phyloP scores from a whole-genome alignment of 2,113 vertebrate species.

The Periophthalmodon schlosseri region DNA sequence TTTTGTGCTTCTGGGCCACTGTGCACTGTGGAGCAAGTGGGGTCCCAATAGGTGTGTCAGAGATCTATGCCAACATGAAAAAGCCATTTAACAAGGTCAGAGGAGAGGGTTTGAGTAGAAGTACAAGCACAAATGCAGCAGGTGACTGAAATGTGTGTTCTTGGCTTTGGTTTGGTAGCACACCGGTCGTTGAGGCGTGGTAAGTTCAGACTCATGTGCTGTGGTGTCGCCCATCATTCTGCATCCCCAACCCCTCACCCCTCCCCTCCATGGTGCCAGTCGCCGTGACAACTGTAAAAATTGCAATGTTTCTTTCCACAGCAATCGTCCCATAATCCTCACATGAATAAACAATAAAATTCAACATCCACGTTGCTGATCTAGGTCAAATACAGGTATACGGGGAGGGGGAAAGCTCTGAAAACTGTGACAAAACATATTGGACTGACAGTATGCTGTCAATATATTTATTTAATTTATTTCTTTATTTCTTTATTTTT shows the following conservation, averaged over 20 bases:
- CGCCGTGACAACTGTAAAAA: background rate
- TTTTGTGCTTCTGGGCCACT: background rate
- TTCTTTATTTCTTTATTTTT: too few relatives aligned
- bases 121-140: background rate
- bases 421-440: too few relatives aligned
- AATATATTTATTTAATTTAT: too few relatives aligned
- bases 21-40: conserved; percentile 20
- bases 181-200: conserved; percentile 77
- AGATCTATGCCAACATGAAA: conserved; percentile 58
- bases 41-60: conserved; percentile 43
- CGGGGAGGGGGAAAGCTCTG: too few relatives aligned
- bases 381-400: too few relatives aligned
- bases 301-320: background rate
- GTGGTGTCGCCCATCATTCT: conserved; percentile 38
- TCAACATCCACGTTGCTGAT: background rate
- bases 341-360: background rate
- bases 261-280: background rate
- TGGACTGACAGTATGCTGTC: too few relatives aligned
- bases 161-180: conserved; percentile 74
- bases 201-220: conserved; percentile 65
- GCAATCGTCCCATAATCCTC: background rate
- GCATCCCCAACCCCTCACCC: conserved; percentile 11
- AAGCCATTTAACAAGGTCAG: conserved; percentile 51
- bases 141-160: conserved; percentile 70
- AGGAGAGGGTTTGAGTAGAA: background rate